Conservation (phyloP, 2,797 vertebrate genomes). For the Melanitta fusca region DNA sequence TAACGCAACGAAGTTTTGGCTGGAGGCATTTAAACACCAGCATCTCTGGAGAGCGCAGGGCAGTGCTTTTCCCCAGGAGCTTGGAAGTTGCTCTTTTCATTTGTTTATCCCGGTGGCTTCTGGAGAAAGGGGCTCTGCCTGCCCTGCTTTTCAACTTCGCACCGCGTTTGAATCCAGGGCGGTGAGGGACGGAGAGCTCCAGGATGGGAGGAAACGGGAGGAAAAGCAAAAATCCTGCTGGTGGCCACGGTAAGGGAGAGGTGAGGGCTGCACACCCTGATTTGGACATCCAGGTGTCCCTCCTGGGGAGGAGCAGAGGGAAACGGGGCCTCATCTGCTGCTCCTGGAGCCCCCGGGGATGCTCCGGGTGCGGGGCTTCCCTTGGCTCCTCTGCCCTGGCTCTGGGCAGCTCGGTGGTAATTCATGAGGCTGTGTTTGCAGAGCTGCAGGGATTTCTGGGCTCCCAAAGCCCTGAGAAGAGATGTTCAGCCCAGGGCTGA, state of each 20-base stretch:
- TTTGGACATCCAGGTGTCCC: rapidly evolving
- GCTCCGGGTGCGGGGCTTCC: rapidly evolving
- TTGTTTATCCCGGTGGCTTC: not conserved
- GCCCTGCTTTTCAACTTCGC: not conserved
- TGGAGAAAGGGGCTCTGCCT: not conserved
- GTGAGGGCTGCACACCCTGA: rapidly evolving
- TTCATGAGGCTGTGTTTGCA: not conserved
- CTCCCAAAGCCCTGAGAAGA: not conserved
- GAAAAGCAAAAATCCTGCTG: not conserved
- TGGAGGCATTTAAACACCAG: not conserved
- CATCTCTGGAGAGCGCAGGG: not conserved
- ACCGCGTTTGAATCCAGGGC: rapidly evolving
- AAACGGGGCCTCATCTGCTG: not conserved
- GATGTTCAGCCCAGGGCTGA: not conserved
- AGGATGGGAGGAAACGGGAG: not conserved
- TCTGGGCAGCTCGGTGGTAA: not conserved
- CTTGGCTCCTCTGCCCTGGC: not conserved
- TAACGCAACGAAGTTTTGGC: not conserved
- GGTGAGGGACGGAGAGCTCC: not conserved
- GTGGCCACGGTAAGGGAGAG: not conserved
- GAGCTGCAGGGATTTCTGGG: not conserved
- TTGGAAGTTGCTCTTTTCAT: not conserved
- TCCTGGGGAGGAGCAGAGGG: not conserved
- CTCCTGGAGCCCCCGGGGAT: rapidly evolving
- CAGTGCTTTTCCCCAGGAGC: not conserved